Conservation (phyloP, 2,113 vertebrate species). For the Meriones unguiculatus region DNA sequence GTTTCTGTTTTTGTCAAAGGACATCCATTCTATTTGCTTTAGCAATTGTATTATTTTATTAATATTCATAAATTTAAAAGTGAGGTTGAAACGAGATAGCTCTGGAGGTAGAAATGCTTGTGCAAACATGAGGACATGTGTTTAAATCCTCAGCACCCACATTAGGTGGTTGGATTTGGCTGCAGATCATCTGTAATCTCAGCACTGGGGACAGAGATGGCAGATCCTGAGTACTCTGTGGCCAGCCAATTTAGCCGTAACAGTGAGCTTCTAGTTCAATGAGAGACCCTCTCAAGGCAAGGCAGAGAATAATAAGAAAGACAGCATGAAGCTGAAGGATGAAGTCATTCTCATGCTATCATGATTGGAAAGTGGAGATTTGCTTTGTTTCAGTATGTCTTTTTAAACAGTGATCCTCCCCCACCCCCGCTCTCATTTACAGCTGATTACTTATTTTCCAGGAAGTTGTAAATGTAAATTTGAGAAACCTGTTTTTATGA, state of each 20-base stretch:
- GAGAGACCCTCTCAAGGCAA: background rate
- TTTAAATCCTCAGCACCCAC: background rate
- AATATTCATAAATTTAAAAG: slow-evolving; percentile 39
- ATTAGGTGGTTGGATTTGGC: too few species aligned
- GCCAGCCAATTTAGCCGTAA: background rate
- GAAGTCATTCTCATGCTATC: background rate
- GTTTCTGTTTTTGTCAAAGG: slow-evolving; percentile 27
- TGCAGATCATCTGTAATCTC: background rate
- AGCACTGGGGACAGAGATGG: background rate
- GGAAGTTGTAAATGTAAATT: background rate
- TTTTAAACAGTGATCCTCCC: background rate
- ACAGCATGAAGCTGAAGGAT: background rate
- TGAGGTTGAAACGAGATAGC: background rate
- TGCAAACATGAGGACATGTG: too few species aligned
- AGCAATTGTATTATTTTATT: background rate
- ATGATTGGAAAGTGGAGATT: background rate
- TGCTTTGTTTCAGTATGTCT: slow-evolving; percentile 19
- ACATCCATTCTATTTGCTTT: background rate
- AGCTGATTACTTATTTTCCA: slow-evolving; percentile 20
- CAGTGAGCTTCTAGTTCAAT: background rate
- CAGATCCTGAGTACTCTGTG: background rate
- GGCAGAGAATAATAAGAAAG: background rate
- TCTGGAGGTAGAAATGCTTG: background rate
- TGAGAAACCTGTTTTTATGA: background rate
- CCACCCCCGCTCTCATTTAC: background rate